phyloP scores from a whole-genome alignment of 2,888 invertebrate genomes.

The Drosophila glabriapex region DNA sequence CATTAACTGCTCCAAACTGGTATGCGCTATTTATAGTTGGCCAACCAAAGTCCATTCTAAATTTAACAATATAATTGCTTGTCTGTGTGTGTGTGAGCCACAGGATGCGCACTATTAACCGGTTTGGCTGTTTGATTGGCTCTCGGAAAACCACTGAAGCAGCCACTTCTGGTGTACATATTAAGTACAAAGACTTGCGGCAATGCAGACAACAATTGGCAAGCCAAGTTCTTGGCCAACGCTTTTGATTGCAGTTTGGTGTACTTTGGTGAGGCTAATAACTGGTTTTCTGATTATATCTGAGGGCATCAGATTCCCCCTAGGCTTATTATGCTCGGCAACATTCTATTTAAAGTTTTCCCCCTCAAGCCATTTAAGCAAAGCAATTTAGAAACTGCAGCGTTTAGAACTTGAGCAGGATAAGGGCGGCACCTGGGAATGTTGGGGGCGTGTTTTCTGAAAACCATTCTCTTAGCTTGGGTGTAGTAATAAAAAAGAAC shows the following conservation, averaged over 20 bases:
- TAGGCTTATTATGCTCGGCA: slow-evolving; percentile 11
- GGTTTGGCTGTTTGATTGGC: slow-evolving; percentile 72
- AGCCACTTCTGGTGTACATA: slow-evolving; percentile 71
- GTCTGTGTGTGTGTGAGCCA: slow-evolving; percentile 38
- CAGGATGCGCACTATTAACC: slow-evolving; percentile 75
- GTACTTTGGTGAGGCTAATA: slow-evolving; percentile 42
- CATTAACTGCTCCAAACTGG: slow-evolving; percentile 55
- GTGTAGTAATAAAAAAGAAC: neutral
- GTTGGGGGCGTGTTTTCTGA: slow-evolving; percentile 11
- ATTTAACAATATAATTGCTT: slow-evolving; percentile 65
- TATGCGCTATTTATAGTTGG: slow-evolving; percentile 67
- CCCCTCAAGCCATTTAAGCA: slow-evolving; percentile 9
- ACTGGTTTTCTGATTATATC: slow-evolving; percentile 56
- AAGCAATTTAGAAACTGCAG: slow-evolving; percentile 20
- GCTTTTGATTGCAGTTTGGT: slow-evolving; percentile 47
- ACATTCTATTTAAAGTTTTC: slow-evolving; percentile 34
- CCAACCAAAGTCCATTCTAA: slow-evolving; percentile 76
- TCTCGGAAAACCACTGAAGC: slow-evolving; percentile 45
- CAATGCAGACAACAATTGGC: slow-evolving; percentile 42
- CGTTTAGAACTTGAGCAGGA: slow-evolving; percentile 24
- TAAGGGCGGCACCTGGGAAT: slow-evolving; percentile 6
- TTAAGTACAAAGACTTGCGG: slow-evolving; percentile 48
- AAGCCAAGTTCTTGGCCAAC: slow-evolving; percentile 48
- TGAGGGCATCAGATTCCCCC: slow-evolving; percentile 32
- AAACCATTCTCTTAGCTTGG: neutral